These are phyloP conservation scores for Lucinisca nassula DNA, from an alignment of 2,888 invertebrate species.

Conservation along the genomic window DNA sequence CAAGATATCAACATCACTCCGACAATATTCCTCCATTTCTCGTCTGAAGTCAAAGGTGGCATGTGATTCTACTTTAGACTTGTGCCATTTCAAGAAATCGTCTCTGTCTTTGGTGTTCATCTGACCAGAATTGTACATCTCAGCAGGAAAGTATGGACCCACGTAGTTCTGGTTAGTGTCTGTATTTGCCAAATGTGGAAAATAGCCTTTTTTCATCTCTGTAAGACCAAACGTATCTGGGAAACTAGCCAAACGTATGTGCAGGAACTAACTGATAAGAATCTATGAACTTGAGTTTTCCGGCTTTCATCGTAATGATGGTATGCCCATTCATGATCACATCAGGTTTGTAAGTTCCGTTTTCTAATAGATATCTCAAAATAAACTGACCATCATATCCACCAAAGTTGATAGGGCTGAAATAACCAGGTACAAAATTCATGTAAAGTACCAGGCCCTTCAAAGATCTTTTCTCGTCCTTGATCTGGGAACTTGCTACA, in stretches of 20 bases:
- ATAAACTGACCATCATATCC: too few relatives aligned
- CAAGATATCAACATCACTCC: conserved; percentile 26
- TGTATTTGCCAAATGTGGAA: conserved; percentile 63
- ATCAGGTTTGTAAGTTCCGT: too few relatives aligned
- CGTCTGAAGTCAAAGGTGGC: too few relatives aligned
- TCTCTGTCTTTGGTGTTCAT: conserved; percentile 46
- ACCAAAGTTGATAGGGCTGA: not conserved
- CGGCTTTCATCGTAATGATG: too few relatives aligned
- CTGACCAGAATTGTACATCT: conserved; percentile 42
- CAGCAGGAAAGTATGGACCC: conserved; percentile 52
- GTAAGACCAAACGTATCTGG: conserved; percentile 53
- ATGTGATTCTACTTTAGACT: not conserved
- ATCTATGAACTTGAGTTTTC: too few relatives aligned
- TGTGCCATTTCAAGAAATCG: conserved; percentile 52
- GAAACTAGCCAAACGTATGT: too few relatives aligned
- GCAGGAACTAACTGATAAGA: too few relatives aligned
- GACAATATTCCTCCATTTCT: too few relatives aligned
- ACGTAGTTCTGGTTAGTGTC: conserved; percentile 54
- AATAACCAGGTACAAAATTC: not conserved
- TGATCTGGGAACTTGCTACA: too few relatives aligned
- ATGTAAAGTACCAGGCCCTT: not conserved
- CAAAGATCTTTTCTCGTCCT: too few relatives aligned
- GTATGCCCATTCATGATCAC: too few relatives aligned
- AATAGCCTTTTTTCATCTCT: conserved; percentile 62
- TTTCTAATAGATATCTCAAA: too few relatives aligned